Percentiles rank a stretch among this genome's conserved stretches.
Evolutionary conservation across 2,113 vertebrate genomes (phyloP).

Genomic region (Laticauda laticaudata): DNA sequence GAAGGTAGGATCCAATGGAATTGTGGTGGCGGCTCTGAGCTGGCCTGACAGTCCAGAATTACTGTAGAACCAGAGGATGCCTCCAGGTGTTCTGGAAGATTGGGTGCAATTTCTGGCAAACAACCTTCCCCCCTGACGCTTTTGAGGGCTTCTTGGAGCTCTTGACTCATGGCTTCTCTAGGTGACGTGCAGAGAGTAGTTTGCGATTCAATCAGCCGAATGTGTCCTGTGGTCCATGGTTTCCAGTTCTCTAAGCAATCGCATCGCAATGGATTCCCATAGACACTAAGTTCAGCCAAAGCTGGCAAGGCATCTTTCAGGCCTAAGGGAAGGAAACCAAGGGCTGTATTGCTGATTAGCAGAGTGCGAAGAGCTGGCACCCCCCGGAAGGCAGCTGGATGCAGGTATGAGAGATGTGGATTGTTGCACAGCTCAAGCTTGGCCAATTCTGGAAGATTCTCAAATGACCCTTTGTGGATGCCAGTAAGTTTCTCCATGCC

Average conservation of each 20-base stretch:
- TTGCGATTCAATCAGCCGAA: constrained; percentile 73
- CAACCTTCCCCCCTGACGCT: constrained; percentile 69
- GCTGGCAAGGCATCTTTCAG: constrained; percentile 65
- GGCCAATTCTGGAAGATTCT: constrained; percentile 75
- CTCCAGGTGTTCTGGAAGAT: constrained; percentile 67
- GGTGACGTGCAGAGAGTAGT: constrained; percentile 74
- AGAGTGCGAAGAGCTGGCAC: constrained; percentile 72
- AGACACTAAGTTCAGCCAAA: constrained; percentile 68
- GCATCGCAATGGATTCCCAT: constrained; percentile 78
- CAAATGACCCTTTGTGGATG: constrained; percentile 72
- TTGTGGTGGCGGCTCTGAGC: constrained; percentile 76
- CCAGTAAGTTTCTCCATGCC: constrained; percentile 77
- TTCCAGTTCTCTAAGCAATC: constrained; percentile 78
- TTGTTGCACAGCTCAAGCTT: constrained; percentile 79
- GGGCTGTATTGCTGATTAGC: constrained; percentile 73
- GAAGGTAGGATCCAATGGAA: constrained; percentile 80
- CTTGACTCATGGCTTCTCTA: constrained; percentile 64
- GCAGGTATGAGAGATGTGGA: constrained; percentile 71
- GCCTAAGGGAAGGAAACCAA: constrained; percentile 73
- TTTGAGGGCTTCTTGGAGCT: constrained; percentile 72
- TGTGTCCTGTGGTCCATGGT: constrained; percentile 65
- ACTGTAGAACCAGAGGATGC: constrained; percentile 68
- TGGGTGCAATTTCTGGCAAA: constrained; percentile 70
- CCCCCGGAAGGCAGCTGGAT: constrained; percentile 71
- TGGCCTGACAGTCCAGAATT: constrained; percentile 74